Conservation (phyloP, 1,140 invertebrate genomes). For the Chironomus tepperi region DNA sequence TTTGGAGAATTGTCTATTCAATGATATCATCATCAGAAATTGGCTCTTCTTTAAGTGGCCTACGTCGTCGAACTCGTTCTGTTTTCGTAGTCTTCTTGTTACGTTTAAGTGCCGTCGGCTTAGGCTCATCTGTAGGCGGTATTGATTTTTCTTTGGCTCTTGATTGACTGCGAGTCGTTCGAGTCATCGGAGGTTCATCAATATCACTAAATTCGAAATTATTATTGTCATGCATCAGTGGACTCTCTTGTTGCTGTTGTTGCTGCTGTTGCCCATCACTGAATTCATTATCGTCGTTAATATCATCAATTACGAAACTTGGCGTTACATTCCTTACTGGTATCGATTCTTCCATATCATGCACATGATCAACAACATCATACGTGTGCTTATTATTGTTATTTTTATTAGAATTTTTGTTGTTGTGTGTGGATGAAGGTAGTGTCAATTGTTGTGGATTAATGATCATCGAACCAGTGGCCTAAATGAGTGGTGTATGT, state of each 20-base stretch:
- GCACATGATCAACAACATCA: conserved; percentile 15
- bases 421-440: background rate
- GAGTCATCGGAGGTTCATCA: background rate
- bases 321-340: background rate
- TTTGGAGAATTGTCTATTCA: background rate
- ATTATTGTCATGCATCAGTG: background rate
- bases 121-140: background rate
- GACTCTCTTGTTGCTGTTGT: background rate
- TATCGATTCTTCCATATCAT: background rate
- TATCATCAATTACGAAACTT: background rate
- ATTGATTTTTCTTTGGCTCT: conserved; percentile 9
- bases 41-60: background rate
- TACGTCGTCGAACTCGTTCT: background rate
- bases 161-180: conserved; percentile 11
- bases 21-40: background rate
- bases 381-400: background rate
- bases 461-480: background rate
- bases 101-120: background rate
- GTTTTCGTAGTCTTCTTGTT: background rate
- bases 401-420: too few relatives aligned
- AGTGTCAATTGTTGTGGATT: background rate
- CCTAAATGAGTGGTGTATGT: background rate
- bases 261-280: background rate
- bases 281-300: background rate
- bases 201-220: conserved; percentile 16